phyloP scores from a whole-genome alignment of 2,888 invertebrate genomes.

The Drosophila austrosaltans region DNA sequence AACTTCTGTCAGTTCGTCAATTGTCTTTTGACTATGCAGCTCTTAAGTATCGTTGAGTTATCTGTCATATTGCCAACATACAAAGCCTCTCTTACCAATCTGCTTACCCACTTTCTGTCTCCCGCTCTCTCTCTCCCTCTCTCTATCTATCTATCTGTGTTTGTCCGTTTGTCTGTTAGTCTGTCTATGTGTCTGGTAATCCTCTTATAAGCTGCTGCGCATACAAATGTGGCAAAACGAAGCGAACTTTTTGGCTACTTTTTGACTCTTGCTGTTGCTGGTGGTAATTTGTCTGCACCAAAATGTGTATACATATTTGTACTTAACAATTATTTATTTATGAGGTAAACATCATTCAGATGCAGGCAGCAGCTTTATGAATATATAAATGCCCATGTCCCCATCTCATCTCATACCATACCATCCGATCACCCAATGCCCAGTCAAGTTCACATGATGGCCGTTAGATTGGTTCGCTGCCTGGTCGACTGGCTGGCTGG shows the following conservation, averaged over 20 bases:
- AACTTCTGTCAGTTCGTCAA: slow-evolving; percentile 29
- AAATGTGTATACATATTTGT: slow-evolving; percentile 61
- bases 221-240: slow-evolving; percentile 32
- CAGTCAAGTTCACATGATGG: slow-evolving; percentile 53
- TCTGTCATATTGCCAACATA: neutral
- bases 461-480: slow-evolving; percentile 67
- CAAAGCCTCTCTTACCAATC: neutral
- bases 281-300: slow-evolving; percentile 70
- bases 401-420: too few species aligned
- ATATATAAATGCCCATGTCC: slow-evolving; percentile 65
- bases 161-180: neutral
- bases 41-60: slow-evolving; percentile 13
- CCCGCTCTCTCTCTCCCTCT: neutral
- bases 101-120: neutral
- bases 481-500: neutral
- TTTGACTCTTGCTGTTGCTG: slow-evolving; percentile 37
- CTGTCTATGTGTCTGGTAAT: slow-evolving; percentile 32
- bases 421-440: slow-evolving; percentile 14
- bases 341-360: slow-evolving; percentile 78
- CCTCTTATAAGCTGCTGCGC: slow-evolving; percentile 45
- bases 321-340: slow-evolving; percentile 76
- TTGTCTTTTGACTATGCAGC: slow-evolving; percentile 15
- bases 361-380: slow-evolving; percentile 69
- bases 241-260: slow-evolving; percentile 57
- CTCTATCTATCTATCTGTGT: neutral